Evolutionary conservation across 2,113 vertebrate genomes (phyloP).

Genomic region (Patagioenas fasciata): DNA sequence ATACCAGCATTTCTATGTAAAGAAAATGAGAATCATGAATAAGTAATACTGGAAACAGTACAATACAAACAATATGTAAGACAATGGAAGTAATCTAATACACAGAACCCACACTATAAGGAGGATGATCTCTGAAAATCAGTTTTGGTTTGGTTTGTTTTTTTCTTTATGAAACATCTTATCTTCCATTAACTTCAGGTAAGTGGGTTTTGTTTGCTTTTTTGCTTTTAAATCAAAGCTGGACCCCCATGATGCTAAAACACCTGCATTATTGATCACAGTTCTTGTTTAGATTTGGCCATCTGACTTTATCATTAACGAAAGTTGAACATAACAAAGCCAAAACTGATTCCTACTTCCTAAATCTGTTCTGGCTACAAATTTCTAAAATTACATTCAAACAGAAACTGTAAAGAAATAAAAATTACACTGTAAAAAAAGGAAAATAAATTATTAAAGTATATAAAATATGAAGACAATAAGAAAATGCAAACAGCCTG

Average conservation of each 20-base stretch:
- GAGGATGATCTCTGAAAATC: neutral
- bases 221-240: neutral
- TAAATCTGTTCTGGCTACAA: neutral
- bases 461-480: neutral
- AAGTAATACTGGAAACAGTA: neutral
- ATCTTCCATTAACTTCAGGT: neutral
- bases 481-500: neutral
- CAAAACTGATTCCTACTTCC: neutral
- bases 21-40: neutral
- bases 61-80: neutral
- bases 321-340: neutral
- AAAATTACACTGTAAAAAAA: neutral
- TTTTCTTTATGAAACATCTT: neutral
- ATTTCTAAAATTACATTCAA: neutral
- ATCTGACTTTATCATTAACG: neutral
- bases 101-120: neutral
- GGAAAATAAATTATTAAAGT: neutral
- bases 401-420: neutral
- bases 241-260: rapidly evolving
- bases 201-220: rapidly evolving
- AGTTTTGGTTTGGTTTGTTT: neutral
- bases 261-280: neutral
- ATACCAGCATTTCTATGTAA: neutral
- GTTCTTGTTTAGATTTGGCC: neutral
- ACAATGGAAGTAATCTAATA: neutral